These are phyloP conservation scores for Nothoprocta perdicaria DNA, from an alignment of 2,113 vertebrate genomes.

Conservation along the genomic window DNA sequence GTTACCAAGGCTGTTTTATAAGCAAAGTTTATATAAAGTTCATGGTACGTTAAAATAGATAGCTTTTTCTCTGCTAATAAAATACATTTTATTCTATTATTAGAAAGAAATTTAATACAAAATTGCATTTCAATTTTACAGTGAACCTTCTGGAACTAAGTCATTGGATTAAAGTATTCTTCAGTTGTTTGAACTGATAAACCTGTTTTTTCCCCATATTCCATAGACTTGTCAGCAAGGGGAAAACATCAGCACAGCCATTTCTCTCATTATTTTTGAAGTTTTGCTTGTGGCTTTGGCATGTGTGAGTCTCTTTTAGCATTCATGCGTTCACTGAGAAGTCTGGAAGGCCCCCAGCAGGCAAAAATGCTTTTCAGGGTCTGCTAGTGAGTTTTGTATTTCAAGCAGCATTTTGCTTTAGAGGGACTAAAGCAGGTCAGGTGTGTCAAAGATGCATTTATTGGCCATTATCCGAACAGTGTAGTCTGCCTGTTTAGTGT, in stretches of 20 bases:
- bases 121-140: neutral
- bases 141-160: neutral
- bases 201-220: neutral
- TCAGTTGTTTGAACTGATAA: neutral
- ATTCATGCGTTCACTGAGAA: neutral
- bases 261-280: neutral
- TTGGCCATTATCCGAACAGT: neutral
- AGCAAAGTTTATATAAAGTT: conserved; percentile 59
- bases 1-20: conserved; percentile 64
- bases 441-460: neutral
- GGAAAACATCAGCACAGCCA: neutral
- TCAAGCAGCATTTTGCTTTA: neutral
- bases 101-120: conserved; percentile 17
- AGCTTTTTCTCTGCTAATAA: conserved; percentile 42
- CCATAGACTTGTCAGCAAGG: neutral
- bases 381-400: neutral
- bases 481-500: no score
- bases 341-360: neutral
- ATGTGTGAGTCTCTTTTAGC: neutral
- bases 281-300: fast-evolving
- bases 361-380: neutral
- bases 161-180: neutral
- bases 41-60: conserved; percentile 58
- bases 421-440: neutral
- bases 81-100: conserved; percentile 49